A percentile compares a stretch with the other conserved stretches of the same genome.
These are phyloP conservation scores for Phyllotreta striolata DNA, from an alignment of 2,888 invertebrate species.

Conservation along the genomic window DNA sequence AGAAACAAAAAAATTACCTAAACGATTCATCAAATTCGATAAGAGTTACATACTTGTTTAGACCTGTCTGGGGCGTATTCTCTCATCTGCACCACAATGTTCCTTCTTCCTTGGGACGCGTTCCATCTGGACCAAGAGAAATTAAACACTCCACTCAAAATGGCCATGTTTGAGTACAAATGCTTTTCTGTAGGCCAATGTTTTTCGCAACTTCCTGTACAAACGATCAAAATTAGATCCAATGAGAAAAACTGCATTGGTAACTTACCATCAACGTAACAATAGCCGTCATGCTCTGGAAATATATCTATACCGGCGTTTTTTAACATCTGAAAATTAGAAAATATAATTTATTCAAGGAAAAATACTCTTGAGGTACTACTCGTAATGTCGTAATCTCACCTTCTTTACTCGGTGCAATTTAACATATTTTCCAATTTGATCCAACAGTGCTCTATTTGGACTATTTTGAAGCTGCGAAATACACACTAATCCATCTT, in stretches of 20 bases:
- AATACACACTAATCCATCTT: constrained; percentile 60
- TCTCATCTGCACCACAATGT: constrained; percentile 73
- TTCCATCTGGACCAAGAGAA: constrained; percentile 83
- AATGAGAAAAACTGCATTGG: not conserved
- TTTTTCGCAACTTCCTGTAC: constrained; percentile 68
- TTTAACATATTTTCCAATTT: constrained; percentile 68
- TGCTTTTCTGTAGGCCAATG: constrained; percentile 79
- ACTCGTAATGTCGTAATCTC: constrained; percentile 38
- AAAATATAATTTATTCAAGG: not conserved
- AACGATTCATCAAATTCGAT: no score
- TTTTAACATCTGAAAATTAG: constrained; percentile 52
- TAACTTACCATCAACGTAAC: constrained; percentile 70
- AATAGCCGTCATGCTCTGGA: constrained; percentile 79
- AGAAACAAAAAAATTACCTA: no score
- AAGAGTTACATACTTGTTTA: constrained; percentile 60
- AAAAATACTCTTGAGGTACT: constrained; percentile 5
- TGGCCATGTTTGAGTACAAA: constrained; percentile 81
- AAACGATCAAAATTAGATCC: constrained; percentile 27
- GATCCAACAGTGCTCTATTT: constrained; percentile 67
- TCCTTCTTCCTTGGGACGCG: constrained; percentile 65
- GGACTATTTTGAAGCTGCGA: constrained; percentile 69
- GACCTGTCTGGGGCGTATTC: constrained; percentile 62
- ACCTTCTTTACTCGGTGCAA: constrained; percentile 70
- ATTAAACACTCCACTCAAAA: constrained; percentile 74
- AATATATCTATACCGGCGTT: constrained; percentile 82